A percentile compares a stretch with the other conserved stretches of the same genome.
phyloP scores from a whole-genome alignment of 1,140 invertebrate genomes.

The Euura lappo region DNA sequence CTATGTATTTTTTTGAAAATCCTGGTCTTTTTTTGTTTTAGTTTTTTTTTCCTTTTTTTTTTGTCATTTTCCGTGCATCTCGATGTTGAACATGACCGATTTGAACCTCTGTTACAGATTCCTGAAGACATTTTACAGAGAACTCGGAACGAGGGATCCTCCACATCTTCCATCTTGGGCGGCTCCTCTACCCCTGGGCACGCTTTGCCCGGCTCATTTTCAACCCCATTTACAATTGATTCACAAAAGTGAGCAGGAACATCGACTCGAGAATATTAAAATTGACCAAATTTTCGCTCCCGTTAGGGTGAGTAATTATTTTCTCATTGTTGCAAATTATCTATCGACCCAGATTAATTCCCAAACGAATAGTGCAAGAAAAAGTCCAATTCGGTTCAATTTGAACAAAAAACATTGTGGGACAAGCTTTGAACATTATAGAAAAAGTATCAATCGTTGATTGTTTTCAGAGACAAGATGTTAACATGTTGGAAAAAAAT shows the following conservation, averaged over 20 bases:
- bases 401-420: too few species aligned
- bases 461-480: too few species aligned
- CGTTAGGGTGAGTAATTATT: constrained; percentile 49
- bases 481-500: too few species aligned
- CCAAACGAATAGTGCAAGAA: background rate
- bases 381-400: too few species aligned
- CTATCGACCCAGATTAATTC: background rate
- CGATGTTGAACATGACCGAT: too few species aligned
- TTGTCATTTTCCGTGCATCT: too few species aligned
- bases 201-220: constrained; percentile 56
- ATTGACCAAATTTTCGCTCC: constrained; percentile 58
- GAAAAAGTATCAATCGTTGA: too few species aligned
- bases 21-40: too few species aligned
- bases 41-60: too few species aligned
- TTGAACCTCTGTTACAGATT: constrained; percentile 38
- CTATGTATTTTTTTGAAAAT: too few species aligned
- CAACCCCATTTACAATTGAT: constrained; percentile 58
- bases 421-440: too few species aligned
- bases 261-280: constrained; percentile 53
- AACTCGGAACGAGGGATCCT: constrained; percentile 54
- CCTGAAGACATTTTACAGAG: constrained; percentile 56
- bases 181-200: constrained; percentile 52
- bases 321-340: constrained; percentile 10
- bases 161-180: constrained; percentile 56
- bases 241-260: constrained; percentile 50